Evolutionary conservation across 1,140 invertebrate species (phyloP).

Genomic region (Dinoponera quadriceps): DNA sequence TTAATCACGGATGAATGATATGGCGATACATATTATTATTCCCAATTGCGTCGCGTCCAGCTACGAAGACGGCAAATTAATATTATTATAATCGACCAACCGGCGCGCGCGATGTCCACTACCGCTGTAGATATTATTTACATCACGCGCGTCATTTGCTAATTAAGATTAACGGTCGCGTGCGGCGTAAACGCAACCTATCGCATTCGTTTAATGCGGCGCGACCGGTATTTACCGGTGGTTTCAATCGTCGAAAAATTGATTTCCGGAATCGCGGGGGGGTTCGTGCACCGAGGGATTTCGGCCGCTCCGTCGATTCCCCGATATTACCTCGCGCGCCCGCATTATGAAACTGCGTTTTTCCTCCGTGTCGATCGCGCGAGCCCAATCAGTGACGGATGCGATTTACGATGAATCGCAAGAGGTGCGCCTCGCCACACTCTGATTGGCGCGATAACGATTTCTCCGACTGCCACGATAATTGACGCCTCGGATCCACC

Average conservation of each 20-base stretch:
- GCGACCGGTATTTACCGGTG: constrained; percentile 20
- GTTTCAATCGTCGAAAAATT: constrained; percentile 29
- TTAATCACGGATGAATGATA: constrained; percentile 36
- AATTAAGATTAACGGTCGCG: constrained; percentile 52
- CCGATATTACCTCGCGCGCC: background rate
- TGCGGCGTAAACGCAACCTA: constrained; percentile 22
- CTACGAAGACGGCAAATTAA: constrained; percentile 35
- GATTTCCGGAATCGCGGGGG: constrained; percentile 17
- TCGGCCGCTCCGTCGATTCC: constrained; percentile 15
- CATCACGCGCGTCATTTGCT: constrained; percentile 34
- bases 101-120: background rate
- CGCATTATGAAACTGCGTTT: constrained; percentile 55
- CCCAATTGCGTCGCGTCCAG: constrained; percentile 1
- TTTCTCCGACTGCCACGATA: constrained; percentile 73
- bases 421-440: constrained; percentile 79
- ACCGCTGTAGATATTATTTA: constrained; percentile 31
- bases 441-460: constrained; percentile 80
- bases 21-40: constrained; percentile 37
- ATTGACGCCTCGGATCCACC: constrained; percentile 65
- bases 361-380: constrained; percentile 38
- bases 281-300: constrained; percentile 7
- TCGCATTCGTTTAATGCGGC: constrained; percentile 46
- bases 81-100: constrained; percentile 52
- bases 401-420: constrained; percentile 69
- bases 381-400: constrained; percentile 70